Base-by-base conservation (phyloP, 1,140 invertebrate genomes). In the Lasioglossum albipes region DNA sequence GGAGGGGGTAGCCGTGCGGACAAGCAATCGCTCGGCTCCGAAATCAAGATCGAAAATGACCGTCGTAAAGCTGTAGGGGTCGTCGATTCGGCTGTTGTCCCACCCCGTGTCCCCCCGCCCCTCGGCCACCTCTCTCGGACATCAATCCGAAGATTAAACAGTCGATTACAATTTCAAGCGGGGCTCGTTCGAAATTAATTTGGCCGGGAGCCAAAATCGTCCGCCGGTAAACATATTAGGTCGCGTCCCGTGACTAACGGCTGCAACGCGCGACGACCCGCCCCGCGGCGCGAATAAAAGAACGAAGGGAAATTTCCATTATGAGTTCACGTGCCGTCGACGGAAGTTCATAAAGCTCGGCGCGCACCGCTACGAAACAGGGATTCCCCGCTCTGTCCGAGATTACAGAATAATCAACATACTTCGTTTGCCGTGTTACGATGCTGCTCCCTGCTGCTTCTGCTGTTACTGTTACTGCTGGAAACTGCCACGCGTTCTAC, bases 131-230 rank as follows among this genome's bases (percentile, higher is more conserved):
- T 9, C n/a, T 5, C 42, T 7, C 54, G 54, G 67, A 71, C 67
- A 27, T 78, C 75, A 71, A 78, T 78, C 75, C 68, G 22, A 54
- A 78, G 75, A 78, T 78, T 78, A 78, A 78, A 78, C 75, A 71
- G 68, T 78, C 75, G 75, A 78, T 78, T 71, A 71, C 42, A 78
- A 71, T 71, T 62, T 69, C 27, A 20, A 61, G 68, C 68, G 75
- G 22, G 22, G 52, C 75, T 78, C 68, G 75, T 78, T 78, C 20
- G 67, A 78, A 78, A 78, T 78, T 78, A 78, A 78, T 78, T 78
- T 78, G 75, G 75, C 75, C 18, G n/a, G 27, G 57, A 20, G 49
- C 75, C 75, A 78, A 64, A 71, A 62, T 78, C 75, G 42, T 64
- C 12, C 16, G 41, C 68, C 41, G 75, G 75, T 78, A 78, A 78